A percentile compares a stretch with the other conserved stretches of the same genome.
Evolutionary conservation across 2,888 invertebrate species (phyloP).

Genomic region (Athalia cordata): DNA sequence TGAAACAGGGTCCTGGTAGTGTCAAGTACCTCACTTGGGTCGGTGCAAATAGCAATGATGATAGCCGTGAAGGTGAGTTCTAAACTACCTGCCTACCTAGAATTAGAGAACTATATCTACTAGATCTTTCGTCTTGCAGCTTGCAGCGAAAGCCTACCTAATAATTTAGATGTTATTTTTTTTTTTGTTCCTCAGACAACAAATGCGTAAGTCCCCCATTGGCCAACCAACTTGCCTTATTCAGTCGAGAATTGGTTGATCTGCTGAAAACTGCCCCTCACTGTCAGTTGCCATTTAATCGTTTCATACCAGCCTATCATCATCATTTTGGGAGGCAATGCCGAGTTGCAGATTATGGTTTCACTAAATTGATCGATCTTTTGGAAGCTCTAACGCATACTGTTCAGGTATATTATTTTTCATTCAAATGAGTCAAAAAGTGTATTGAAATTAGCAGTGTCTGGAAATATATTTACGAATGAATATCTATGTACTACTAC

Average conservation of each 20-base stretch:
- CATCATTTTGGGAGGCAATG: conserved; percentile 97
- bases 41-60: conserved; percentile 61
- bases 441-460: not conserved
- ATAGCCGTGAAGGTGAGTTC: conserved; percentile 67
- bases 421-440: not conserved
- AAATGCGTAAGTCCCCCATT: conserved; percentile 81
- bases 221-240: conserved; percentile 84
- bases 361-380: conserved; percentile 92
- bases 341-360: conserved; percentile 97
- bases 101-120: not conserved
- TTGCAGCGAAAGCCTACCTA: not conserved
- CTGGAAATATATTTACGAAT: conserved; percentile 12
- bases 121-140: not conserved
- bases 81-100: not conserved
- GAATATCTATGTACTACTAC: not conserved
- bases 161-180: not conserved
- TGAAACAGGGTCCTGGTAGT: conserved; percentile 74
- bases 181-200: conserved; percentile 58
- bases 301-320: conserved; percentile 96
- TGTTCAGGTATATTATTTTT: conserved; percentile 79
- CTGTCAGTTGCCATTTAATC: conserved; percentile 87
- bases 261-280: conserved; percentile 87
- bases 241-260: conserved; percentile 92
- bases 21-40: conserved; percentile 77
- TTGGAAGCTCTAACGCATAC: conserved; percentile 91